Evolutionary conservation across 2,797 vertebrate species (phyloP).

Genomic region (Myotis planiceps): DNA sequence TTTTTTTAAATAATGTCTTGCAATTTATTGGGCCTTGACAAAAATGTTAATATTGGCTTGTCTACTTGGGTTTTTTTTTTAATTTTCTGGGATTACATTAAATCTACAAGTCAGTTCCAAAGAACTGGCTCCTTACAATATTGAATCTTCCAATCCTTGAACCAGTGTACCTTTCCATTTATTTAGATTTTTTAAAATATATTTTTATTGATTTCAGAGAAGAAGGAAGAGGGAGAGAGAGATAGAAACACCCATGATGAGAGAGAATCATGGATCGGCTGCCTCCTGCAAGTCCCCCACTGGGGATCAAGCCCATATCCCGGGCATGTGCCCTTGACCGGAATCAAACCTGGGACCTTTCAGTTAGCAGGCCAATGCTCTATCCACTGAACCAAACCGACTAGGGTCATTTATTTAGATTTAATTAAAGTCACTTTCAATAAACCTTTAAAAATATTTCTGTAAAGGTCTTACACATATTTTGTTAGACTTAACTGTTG

Average conservation of each 20-base stretch:
- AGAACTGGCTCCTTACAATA: background rate
- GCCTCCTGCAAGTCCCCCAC: no score
- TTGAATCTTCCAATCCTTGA: background rate
- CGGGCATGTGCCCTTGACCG: no score
- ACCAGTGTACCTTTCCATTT: background rate
- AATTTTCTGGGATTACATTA: conserved; percentile 5
- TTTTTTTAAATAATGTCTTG: background rate
- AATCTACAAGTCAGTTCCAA: conserved; percentile 5
- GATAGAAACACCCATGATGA: no score
- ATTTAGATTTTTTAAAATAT: no score
- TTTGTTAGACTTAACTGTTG: conserved; percentile 24
- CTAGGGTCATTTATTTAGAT: background rate
- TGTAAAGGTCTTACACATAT: background rate
- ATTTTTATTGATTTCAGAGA: no score
- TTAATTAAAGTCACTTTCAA: background rate
- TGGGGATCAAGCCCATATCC: no score
- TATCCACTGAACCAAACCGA: no score
- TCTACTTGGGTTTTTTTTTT: background rate
- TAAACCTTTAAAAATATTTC: background rate
- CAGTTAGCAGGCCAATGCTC: no score
- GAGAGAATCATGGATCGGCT: no score
- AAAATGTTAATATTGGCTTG: background rate
- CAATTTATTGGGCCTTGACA: background rate
- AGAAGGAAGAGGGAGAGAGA: no score
- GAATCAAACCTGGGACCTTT: no score